Percentiles rank a stretch among this genome's conserved stretches.
Evolutionary conservation across 2,888 invertebrate species (phyloP).

Genomic region (Melinaea marsaeus): DNA sequence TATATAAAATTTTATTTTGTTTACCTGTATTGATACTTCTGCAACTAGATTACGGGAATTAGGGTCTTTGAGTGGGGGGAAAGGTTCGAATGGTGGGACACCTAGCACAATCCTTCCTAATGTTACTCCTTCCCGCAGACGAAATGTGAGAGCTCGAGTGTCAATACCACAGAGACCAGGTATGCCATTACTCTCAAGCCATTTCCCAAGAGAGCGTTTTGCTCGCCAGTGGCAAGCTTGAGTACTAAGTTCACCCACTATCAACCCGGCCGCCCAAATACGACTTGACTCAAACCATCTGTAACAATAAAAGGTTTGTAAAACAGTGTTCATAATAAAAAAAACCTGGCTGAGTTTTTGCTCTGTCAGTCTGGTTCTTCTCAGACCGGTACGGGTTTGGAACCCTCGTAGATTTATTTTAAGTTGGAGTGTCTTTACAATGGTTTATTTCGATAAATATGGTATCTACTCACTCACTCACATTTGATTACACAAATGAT

Average conservation of each 20-base stretch:
- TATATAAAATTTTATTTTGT: too few relatives aligned
- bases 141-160: conserved; percentile 94
- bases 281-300: conserved; percentile 94
- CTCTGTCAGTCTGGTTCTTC: too few relatives aligned
- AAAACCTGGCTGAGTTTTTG: too few relatives aligned
- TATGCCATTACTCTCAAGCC: conserved; percentile 88
- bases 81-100: conserved; percentile 61
- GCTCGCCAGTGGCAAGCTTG: conserved; percentile 95
- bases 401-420: too few relatives aligned
- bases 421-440: too few relatives aligned
- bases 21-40: conserved; percentile 91
- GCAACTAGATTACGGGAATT: conserved; percentile 92
- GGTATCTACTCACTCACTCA: too few relatives aligned
- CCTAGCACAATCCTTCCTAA: conserved; percentile 82
- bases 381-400: too few relatives aligned
- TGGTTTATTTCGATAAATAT: too few relatives aligned
- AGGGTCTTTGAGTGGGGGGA: conserved; percentile 82
- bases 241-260: conserved; percentile 93
- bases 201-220: conserved; percentile 85
- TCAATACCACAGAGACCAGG: conserved; percentile 96
- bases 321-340: too few relatives aligned
- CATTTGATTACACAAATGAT: too few relatives aligned
- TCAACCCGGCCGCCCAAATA: conserved; percentile 94
- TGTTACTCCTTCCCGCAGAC: conserved; percentile 92
- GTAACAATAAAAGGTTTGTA: conserved; percentile 32